phyloP scores from a whole-genome alignment of 2,888 invertebrate species.

The Rutpela maculata region DNA sequence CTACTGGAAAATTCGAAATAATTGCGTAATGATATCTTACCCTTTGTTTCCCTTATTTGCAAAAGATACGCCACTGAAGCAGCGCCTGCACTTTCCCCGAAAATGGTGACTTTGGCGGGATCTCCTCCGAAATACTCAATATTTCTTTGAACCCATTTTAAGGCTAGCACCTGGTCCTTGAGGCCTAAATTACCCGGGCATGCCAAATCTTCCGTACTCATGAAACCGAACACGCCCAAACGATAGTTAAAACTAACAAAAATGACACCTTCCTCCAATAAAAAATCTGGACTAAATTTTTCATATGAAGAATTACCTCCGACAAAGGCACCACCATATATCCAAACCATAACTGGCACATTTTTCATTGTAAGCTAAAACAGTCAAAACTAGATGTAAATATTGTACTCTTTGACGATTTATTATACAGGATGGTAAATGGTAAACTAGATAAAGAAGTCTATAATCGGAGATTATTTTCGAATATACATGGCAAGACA shows the following conservation, averaged over 20 bases:
- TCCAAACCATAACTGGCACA: conserved; percentile 59
- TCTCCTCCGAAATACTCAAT: conserved; percentile 58
- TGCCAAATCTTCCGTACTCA: conserved; percentile 52
- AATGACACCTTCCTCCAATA: conserved; percentile 57
- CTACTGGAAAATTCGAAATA: too few species aligned
- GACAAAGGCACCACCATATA: conserved; percentile 60
- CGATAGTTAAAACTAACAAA: conserved; percentile 60
- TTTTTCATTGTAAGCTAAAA: conserved; percentile 39
- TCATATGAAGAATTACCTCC: conserved; percentile 53
- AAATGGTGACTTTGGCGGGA: conserved; percentile 56
- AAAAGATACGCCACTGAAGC: conserved; percentile 52
- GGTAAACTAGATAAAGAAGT: too few species aligned
- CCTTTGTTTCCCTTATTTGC: conserved; percentile 33
- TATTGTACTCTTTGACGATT: too few species aligned
- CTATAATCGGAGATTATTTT: too few species aligned
- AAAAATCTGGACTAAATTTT: conserved; percentile 53
- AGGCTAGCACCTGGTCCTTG: conserved; percentile 57
- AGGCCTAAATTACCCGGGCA: conserved; percentile 59
- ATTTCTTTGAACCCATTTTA: conserved; percentile 56
- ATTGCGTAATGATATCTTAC: too few species aligned
- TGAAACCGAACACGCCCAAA: conserved; percentile 60
- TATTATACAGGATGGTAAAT: too few species aligned
- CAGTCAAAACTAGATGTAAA: background rate
- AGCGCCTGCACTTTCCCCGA: conserved; percentile 58
- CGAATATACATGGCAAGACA: too few species aligned